These are phyloP conservation scores for Linepithema humile DNA, from an alignment of 1,140 invertebrate species.

Conservation along the genomic window DNA sequence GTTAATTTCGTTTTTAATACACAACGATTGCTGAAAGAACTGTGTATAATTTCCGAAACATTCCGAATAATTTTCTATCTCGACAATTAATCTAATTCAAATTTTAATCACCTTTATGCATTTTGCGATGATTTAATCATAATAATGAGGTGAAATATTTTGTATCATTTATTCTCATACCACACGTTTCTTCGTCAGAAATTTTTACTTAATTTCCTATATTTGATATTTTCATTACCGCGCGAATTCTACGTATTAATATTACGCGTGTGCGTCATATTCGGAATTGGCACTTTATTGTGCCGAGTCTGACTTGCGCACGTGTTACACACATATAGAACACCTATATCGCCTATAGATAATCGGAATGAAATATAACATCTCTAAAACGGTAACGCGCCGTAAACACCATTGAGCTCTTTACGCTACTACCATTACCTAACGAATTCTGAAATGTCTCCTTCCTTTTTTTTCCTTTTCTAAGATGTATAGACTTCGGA, in stretches of 20 bases:
- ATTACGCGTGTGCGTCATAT: not conserved
- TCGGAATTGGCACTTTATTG: not conserved
- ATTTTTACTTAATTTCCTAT: not conserved
- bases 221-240: not conserved
- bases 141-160: too few species aligned
- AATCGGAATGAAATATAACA: not conserved
- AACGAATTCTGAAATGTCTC: too few species aligned
- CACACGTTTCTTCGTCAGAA: not conserved
- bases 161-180: too few species aligned
- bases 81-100: too few species aligned
- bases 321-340: not conserved
- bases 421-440: not conserved
- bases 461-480: not conserved
- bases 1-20: not conserved
- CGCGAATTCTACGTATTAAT: not conserved
- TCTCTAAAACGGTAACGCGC: not conserved
- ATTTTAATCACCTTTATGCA: too few species aligned
- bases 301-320: not conserved
- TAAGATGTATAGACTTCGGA: not conserved
- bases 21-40: not conserved
- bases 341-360: not conserved
- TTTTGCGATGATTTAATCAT: too few species aligned
- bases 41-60: too few species aligned
- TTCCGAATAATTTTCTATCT: too few species aligned
- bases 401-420: not conserved